These are phyloP conservation scores for Plestiodon gilberti DNA, from an alignment of 2,113 vertebrate species.

Conservation along the genomic window DNA sequence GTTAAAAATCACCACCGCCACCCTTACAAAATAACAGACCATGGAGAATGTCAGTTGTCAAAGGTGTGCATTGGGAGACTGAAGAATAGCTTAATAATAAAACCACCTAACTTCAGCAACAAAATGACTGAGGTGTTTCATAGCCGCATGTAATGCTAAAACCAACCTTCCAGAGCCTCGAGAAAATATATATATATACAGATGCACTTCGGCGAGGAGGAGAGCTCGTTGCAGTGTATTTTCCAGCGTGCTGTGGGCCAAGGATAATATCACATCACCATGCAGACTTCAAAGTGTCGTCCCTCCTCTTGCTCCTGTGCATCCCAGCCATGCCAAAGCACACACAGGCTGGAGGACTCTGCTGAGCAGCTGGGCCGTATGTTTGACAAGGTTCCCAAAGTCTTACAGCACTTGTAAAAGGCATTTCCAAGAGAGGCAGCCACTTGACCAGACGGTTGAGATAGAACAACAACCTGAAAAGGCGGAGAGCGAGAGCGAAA, in stretches of 20 bases:
- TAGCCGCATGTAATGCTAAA: conserved; percentile 77
- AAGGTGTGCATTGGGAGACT: conserved; percentile 8
- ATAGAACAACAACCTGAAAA: conserved; percentile 23
- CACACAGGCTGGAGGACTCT: conserved; percentile 64
- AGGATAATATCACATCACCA: conserved; percentile 87
- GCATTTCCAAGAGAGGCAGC: conserved; percentile 78
- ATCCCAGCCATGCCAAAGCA: conserved; percentile 78
- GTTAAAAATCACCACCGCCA: too few relatives aligned
- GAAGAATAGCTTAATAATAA: conserved; percentile 59
- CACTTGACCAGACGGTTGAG: conserved; percentile 34
- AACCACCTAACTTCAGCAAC: conserved; percentile 53
- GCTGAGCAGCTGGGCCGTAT: conserved; percentile 70
- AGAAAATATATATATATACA: conserved; percentile 66
- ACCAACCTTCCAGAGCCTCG: conserved; percentile 73
- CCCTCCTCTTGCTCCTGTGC: conserved; percentile 79
- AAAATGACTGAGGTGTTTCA: conserved; percentile 73
- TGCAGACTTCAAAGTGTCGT: conserved; percentile 82
- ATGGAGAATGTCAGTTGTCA: accelerated
- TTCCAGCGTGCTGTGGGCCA: conserved; percentile 81
- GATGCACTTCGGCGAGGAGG: conserved; percentile 68
- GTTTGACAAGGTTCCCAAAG: conserved; percentile 77
- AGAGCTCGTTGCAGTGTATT: conserved; percentile 82
- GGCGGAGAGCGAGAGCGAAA: conserved; percentile 10
- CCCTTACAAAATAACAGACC: not conserved
- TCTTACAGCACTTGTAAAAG: conserved; percentile 75